Evolutionary conservation across 2,888 invertebrate species (phyloP), one percentile per base, ranked within the genome.

Genomic region (Stramonita haemastoma): DNA sequence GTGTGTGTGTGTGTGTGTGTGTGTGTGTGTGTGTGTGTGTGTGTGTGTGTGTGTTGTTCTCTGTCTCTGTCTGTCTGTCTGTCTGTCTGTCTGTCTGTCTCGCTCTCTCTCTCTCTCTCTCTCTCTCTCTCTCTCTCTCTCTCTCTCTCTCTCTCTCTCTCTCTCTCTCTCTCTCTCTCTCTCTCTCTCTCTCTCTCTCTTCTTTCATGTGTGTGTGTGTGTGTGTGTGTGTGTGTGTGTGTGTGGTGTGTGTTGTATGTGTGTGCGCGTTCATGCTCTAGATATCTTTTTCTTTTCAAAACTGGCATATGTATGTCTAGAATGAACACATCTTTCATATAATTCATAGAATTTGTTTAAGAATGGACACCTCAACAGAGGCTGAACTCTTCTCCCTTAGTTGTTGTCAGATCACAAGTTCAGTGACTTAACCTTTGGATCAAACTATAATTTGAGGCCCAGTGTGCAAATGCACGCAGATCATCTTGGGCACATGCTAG

Each of bases 21-120:
- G 5, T 26, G 77, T 32, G 32, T 77, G 29, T 77, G 77, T 77
- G 32, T 17, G 17, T 29, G 32, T 77, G 29, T 77, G 77, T 77
- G 29, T 77, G 77, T 70, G 70, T 70, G 79, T 79, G 79, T 79
- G 77, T 77, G 77, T 77, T n/a, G n/a, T n/a, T 79, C 32, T 77
- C 32, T 29, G 79, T 79, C 32, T 79, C 11, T 29, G 34, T 79
- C 32, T 79, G 79, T 79, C 1, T 79, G 79, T 29, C 8, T 17
- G 70, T 73, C 13, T 60, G 60, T 60, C 13, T 60, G 60, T 60
- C 19, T 60, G 60, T 60, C 13, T 60, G 60, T 60, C 13, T 60
- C 19, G 60, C 19, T 11, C 19, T 60, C 13, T 60, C 19, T 66
- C 2, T 66, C 19, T 66, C 19, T 66, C 2, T 66, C 19, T 66